Conservation (phyloP, 2,888 invertebrate genomes). For the Dysmachus trigonus region DNA sequence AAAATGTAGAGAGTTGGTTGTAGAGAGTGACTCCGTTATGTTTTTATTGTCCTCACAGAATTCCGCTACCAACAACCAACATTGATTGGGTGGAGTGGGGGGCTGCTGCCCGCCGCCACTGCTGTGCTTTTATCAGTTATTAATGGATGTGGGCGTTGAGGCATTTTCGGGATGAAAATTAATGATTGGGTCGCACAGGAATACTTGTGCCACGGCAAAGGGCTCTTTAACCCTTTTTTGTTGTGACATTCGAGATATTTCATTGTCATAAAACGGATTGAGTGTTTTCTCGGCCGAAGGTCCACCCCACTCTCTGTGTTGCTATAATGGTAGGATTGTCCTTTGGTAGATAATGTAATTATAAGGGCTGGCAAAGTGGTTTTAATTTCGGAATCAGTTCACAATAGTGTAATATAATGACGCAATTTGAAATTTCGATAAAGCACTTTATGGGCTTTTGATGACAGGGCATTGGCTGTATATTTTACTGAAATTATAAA, state of each 20-base stretch:
- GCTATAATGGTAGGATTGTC: background rate
- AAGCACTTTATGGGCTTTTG: background rate
- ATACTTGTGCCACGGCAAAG: background rate
- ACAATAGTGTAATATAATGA: background rate
- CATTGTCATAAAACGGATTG: background rate
- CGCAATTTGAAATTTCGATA: background rate
- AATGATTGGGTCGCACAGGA: background rate
- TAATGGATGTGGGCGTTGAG: background rate
- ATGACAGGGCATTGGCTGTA: background rate
- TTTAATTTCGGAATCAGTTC: background rate
- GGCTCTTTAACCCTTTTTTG: background rate
- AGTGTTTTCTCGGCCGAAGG: background rate
- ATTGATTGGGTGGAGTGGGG: too few relatives aligned
- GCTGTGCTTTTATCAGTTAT: constrained; percentile 4
- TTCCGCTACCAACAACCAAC: background rate
- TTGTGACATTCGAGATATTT: background rate
- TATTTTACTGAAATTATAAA: background rate
- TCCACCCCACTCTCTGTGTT: background rate
- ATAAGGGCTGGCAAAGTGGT: background rate
- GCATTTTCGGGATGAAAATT: constrained; percentile 1
- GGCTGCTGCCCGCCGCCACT: too few relatives aligned
- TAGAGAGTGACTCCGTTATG: background rate
- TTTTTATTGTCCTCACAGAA: background rate
- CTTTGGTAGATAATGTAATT: background rate
- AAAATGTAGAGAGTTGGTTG: background rate